Evolutionary conservation across 2,113 vertebrate species (phyloP).

Genomic region (Urocolius indicus): DNA sequence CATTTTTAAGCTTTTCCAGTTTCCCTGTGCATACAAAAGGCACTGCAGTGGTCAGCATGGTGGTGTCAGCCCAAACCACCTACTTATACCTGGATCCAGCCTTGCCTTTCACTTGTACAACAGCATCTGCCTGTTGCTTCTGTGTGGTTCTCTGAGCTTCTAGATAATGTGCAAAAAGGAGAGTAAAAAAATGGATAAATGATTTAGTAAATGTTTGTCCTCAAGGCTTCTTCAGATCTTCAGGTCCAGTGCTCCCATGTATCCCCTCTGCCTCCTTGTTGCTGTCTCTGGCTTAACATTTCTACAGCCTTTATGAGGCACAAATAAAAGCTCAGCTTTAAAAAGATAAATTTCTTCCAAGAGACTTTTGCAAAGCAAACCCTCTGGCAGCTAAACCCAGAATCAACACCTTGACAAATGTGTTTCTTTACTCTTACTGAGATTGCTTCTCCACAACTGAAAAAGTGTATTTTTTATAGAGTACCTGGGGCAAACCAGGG

Average conservation of each 20-base stretch:
- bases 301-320: not conserved
- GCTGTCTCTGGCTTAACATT: not conserved
- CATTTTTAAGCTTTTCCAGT: not conserved
- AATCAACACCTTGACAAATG: not conserved
- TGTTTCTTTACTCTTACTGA: not conserved
- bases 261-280: not conserved
- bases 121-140: not conserved
- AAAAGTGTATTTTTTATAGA: not conserved
- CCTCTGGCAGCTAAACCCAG: not conserved
- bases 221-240: not conserved
- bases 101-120: not conserved
- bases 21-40: not conserved
- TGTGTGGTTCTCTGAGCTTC: not conserved
- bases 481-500: not conserved
- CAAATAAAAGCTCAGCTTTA: not conserved
- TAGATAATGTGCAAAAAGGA: not conserved
- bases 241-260: not conserved
- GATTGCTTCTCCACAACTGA: not conserved
- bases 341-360: not conserved
- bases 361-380: not conserved
- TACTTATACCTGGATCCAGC: not conserved
- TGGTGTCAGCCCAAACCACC: not conserved
- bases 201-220: not conserved
- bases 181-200: not conserved
- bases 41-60: not conserved